Base-by-base conservation (phyloP, 2,797 vertebrate species). In the Enteromius viviparus region DNA sequence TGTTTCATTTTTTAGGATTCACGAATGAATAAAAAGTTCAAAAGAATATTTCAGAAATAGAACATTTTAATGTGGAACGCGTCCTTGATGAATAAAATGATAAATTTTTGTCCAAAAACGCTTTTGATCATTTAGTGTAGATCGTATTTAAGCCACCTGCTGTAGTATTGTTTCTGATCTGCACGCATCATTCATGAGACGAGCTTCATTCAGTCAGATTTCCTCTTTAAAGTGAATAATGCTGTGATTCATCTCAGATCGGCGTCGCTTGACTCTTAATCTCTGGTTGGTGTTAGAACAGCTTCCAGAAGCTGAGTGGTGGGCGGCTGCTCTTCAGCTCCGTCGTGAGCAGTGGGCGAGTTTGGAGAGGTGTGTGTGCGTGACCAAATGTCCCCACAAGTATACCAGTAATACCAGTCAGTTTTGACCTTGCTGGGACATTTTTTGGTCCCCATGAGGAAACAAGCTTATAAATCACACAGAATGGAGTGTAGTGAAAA, bases 161-260 rank as follows among this genome's bases (percentile, higher is more conserved):
- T 26, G 40, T 17, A 10, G 1, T 47, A 19, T 17, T 23, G 23
- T 71, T 71, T 47, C 49, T 29, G 45, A 71, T 69, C 6, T 49
- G 42, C 45, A 29, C 29, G 3, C 45, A 49, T 71, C 69, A 29
- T 49, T 71, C 45, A 71, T 19, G 23, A 17, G 14, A 71, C 17
- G 69, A 49, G 62, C 4, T 26, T 69, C 6, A 32, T 45, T 45
- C 21, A 26, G 23, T 45, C 37, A 14, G n/a, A 5, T 32, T 47
- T 71, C n/a, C 45, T 15, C 3, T 26, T 49, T 19, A 32, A 29
- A 34, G 62, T 64, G 47, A 72, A 72, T 51, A 21, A 51, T 1
- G 47, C 17, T 49, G 70, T 32, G 45, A 51, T 32, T 72, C 26
- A 72, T 72, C 47, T 72, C 47, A 72, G 70, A 53, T 74, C 29